These are phyloP conservation scores for Heliopora coerulea DNA, from an alignment of 92 coral and sea anemone species.

Conservation along the genomic window DNA sequence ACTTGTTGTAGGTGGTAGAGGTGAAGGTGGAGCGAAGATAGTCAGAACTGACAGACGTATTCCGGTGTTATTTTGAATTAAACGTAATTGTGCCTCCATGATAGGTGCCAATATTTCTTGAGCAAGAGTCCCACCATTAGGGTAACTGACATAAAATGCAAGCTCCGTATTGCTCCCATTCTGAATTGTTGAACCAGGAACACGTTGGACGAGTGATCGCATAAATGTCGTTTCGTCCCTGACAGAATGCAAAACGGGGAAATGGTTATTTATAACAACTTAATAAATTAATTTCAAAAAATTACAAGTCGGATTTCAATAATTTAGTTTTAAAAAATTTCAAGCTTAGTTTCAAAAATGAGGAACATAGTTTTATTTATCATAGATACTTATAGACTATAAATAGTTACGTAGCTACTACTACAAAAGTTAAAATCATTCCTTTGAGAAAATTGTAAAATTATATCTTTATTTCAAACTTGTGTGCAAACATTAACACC, in stretches of 20 bases:
- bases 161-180: constrained; percentile 1
- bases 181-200: background rate
- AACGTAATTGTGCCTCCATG: background rate
- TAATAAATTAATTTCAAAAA: no score
- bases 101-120: constrained; percentile 8
- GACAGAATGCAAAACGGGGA: background rate
- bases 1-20: constrained; percentile 1
- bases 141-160: constrained; percentile 15
- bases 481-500: no score
- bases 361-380: no score
- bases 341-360: no score
- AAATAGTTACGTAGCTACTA: no score
- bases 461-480: no score
- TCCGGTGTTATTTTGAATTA: constrained; percentile 10
- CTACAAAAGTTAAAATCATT: no score
- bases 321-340: no score
- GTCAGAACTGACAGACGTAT: background rate
- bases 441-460: no score
- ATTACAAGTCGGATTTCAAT: no score
- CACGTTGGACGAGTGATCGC: background rate
- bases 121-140: constrained; percentile 13
- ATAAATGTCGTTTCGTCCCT: background rate
- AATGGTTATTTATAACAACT: background rate
- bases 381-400: no score
- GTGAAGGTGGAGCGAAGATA: background rate